These are phyloP conservation scores for Brachionus plicatilis DNA, from an alignment of 1,140 invertebrate genomes.

Conservation along the genomic window DNA sequence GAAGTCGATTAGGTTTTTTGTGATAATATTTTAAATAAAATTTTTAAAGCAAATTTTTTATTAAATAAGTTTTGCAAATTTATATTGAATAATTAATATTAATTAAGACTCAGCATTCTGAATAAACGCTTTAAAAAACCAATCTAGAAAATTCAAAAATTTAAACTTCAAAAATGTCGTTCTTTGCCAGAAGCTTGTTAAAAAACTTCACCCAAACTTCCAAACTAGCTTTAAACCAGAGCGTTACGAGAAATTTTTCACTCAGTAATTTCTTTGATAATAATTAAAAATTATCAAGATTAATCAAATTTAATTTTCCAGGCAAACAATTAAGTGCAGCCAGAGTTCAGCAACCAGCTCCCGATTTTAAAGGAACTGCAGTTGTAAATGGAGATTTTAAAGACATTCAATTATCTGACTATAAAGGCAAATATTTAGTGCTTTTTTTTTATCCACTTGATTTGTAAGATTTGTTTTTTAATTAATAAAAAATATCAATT, in stretches of 20 bases:
- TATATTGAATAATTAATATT: not conserved
- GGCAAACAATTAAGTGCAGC: conserved; percentile 5
- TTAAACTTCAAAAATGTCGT: conserved; percentile 14
- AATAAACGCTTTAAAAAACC: not conserved
- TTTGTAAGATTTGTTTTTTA: conserved; percentile 58
- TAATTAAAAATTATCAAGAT: too few species aligned
- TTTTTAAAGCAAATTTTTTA: not conserved
- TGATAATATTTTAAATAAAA: too few species aligned
- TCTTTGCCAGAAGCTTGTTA: not conserved
- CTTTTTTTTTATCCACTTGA: conserved; percentile 94
- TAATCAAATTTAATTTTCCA: not conserved
- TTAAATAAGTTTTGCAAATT: not conserved
- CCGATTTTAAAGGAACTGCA: conserved; percentile 71
- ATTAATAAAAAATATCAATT: not conserved
- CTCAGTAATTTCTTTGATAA: not conserved
- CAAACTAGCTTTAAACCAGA: not conserved
- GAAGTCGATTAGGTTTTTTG: too few species aligned
- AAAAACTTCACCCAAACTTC: not conserved
- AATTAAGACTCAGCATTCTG: not conserved
- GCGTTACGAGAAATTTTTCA: not conserved
- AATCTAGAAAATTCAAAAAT: not conserved
- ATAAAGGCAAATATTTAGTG: conserved; percentile 87
- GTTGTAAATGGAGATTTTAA: conserved; percentile 87
- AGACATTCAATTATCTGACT: conserved; percentile 77
- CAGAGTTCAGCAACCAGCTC: conserved; percentile 60